phyloP scores from a whole-genome alignment of 2,888 invertebrate species.

The Synanthedon formicaeformis region DNA sequence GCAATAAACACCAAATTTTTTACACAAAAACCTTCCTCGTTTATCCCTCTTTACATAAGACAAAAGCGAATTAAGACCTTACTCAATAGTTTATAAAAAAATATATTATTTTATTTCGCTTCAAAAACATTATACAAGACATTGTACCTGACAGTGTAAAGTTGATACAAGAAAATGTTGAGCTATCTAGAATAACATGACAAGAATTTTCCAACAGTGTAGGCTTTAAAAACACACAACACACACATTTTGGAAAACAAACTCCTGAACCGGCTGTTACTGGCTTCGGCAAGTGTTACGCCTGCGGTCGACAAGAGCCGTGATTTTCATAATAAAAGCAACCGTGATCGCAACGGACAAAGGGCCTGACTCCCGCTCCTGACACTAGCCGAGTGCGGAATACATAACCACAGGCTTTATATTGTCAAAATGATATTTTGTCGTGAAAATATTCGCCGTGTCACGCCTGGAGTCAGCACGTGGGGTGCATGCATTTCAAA shows the following conservation, averaged over 20 bases:
- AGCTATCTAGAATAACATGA: too few relatives aligned
- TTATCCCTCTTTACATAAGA: too few relatives aligned
- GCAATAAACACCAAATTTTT: too few relatives aligned
- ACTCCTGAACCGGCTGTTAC: neutral
- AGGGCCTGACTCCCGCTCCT: conserved; percentile 8
- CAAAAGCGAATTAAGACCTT: too few relatives aligned
- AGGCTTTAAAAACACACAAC: too few relatives aligned
- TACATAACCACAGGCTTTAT: conserved; percentile 21
- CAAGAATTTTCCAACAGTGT: too few relatives aligned
- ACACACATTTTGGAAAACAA: neutral
- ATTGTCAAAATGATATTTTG: conserved; percentile 23
- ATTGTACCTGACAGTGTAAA: too few relatives aligned
- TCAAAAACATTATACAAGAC: too few relatives aligned
- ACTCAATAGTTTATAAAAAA: too few relatives aligned
- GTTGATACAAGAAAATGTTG: too few relatives aligned
- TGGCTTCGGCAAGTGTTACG: conserved; percentile 4
- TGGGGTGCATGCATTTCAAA: conserved; percentile 6
- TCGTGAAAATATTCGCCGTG: conserved; percentile 17
- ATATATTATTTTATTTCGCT: too few relatives aligned
- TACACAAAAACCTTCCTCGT: too few relatives aligned
- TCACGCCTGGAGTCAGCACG: conserved; percentile 9
- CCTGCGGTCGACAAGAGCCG: conserved; percentile 10
- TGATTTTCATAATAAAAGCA: conserved; percentile 18
- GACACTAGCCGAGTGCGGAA: conserved; percentile 17
- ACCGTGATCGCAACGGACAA: conserved; percentile 13